phyloP scores from a whole-genome alignment of 2,113 vertebrate genomes.

The Rhinolophus sinicus region DNA sequence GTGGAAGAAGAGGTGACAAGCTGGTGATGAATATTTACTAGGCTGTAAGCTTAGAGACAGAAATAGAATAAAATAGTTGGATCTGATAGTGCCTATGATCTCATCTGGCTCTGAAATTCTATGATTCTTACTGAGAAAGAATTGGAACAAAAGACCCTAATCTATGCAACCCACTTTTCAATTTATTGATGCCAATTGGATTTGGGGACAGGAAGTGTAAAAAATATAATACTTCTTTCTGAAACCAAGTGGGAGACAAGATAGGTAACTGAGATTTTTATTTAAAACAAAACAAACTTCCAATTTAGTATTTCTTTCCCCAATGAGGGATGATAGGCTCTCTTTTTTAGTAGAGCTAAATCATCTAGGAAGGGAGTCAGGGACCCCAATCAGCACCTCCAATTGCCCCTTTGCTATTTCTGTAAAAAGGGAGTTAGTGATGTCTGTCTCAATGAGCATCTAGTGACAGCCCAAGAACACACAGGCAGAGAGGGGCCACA shows the following conservation, averaged over 20 bases:
- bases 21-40: not conserved
- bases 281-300: not conserved
- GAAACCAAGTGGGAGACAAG: not conserved
- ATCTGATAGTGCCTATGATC: not conserved
- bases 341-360: not conserved
- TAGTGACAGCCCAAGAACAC: not conserved
- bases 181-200: not conserved
- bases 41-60: not conserved
- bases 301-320: not conserved
- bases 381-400: not conserved
- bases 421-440: not conserved
- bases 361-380: not conserved
- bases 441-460: not conserved
- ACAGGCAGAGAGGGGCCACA: not conserved
- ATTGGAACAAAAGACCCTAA: not conserved
- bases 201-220: not conserved
- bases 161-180: not conserved
- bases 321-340: not conserved
- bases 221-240: not conserved
- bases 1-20: not conserved
- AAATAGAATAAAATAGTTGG: not conserved
- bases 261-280: not conserved
- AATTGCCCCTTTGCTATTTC: not conserved
- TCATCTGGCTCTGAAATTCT: not conserved
- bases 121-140: not conserved